phyloP scores from a whole-genome alignment of 2,888 invertebrate genomes.

The Megaustenia siamemsis region DNA sequence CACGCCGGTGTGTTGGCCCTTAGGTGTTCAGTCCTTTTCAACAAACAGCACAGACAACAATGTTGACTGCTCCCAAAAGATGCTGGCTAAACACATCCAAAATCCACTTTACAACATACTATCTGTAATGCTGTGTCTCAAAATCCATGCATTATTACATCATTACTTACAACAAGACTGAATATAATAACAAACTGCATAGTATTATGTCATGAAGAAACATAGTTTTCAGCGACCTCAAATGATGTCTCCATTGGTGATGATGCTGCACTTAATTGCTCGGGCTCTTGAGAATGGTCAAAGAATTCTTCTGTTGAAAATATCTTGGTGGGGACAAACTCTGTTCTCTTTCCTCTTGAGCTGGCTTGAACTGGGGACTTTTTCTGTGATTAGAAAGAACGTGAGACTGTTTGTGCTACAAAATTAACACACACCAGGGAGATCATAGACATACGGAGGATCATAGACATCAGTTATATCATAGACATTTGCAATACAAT shows the following conservation, averaged over 20 bases:
- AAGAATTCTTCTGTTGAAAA: slow-evolving; percentile 65
- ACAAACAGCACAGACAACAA: too few species aligned
- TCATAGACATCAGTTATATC: too few species aligned
- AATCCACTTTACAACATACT: too few species aligned
- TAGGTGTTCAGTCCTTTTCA: too few species aligned
- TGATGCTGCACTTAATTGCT: not conserved
- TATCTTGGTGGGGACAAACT: slow-evolving; percentile 63
- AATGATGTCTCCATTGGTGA: not conserved
- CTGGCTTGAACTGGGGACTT: slow-evolving; percentile 18
- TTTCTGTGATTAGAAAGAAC: slow-evolving; percentile 25
- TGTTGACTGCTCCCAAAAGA: too few species aligned
- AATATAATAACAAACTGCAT: not conserved
- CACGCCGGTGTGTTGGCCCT: too few species aligned
- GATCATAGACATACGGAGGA: too few species aligned
- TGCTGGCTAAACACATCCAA: too few species aligned
- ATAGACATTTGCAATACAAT: too few species aligned
- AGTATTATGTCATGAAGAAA: not conserved
- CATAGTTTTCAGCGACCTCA: not conserved
- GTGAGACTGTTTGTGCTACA: too few species aligned
- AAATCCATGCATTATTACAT: not conserved
- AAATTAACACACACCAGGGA: too few species aligned
- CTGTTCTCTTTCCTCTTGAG: slow-evolving; percentile 50
- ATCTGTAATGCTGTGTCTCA: too few species aligned
- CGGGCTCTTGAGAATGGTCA: slow-evolving; percentile 31
- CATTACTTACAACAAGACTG: not conserved